Base-by-base conservation (phyloP, 2,113 vertebrate species). In the Poeciliopsis retropinna region DNA sequence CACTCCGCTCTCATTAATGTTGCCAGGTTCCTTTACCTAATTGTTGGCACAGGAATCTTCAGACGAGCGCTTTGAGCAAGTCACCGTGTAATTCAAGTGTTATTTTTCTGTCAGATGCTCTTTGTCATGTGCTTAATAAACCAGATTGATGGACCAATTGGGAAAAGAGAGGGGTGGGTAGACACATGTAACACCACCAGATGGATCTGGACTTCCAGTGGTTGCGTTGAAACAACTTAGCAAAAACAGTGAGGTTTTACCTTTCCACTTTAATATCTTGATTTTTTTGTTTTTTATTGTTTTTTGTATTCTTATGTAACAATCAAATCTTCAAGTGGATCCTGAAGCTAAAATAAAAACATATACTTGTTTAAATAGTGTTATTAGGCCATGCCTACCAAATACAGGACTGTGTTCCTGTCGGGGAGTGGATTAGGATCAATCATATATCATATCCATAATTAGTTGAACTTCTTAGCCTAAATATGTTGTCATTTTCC, bases 1-100 rank as follows among this genome's bases (percentile, higher is more conserved):
- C 84, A 77, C 86, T 94, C 93, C 85, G 76, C 88, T 92, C 89
- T 86, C 85, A 92, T 94, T 90, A 94, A 79, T 60, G 83, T 94
- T 92, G 85, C 86, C 74, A 84, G 76, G 68, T 63, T 78, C 73
- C 63, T 73, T 32, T 81, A 87, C 70, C 67, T 66, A 19, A 57
- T 79, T 64, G 75, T 87, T 85, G 82, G 80, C 79, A 80, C 47
- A 47, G 12, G 31, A 51, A 64, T 85, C 77, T 72, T 85, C 44
- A 73, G 78, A 87, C 79, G 65, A 70, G 32, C 17, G 44, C 78
- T 81, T 34, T 73, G 75, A 84, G 72, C 74, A 80, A 76, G 69
- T 76, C 75, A 60, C 75, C 31, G 17, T 80, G 83, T 80, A 71
- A 85, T 82, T 67, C 39, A 14, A 84, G 67, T 81, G 76, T 74